Base-by-base conservation (phyloP, 2,888 invertebrate genomes). In the Himalopsyche tibetana region DNA sequence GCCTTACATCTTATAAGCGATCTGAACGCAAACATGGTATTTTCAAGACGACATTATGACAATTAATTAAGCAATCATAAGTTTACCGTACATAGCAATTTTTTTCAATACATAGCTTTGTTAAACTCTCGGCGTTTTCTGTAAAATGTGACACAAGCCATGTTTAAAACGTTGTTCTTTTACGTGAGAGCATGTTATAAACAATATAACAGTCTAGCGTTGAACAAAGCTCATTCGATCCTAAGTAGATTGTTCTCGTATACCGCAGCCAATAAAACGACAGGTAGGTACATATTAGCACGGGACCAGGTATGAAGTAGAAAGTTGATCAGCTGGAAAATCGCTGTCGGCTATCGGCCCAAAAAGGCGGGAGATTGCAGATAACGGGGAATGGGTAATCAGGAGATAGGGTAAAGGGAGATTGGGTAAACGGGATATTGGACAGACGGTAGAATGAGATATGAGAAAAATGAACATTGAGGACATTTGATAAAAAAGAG, bases 301-400 rank as follows among this genome's bases (percentile, higher is more conserved):
- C 74, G 74, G 38, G 38, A 74, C 36, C 74, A 74, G 83, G 83
- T 83, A 83, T 79, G 38, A 80, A 80, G 74, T 36, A 40, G 80
- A 80, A 40, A 84, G 74, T 69, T 69, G 83, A 83, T 83, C 83
- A 69, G 83, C 63, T 40, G 83, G 83, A 83, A 83, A 83, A 83
- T 83, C 74, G 83, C 69, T 63, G 69, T 80, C 42, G 80, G 80
- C 80, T 80, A 80, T 80, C 80, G 51, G 80, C 80, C 51, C 19
- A 45, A 28, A 51, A 42, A 51, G 80, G 80, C 80, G 80, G 80
- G 45, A 45, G 42, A 51, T 80, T 42, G 45, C 28, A 63, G 63
- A 63, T 63, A 19, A 5, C 63, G 38, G 36, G 51, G 74, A 38
- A 74, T 74, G 74, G 74, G 74, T 74, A 74, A 74, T 74, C 74